Base-by-base conservation (phyloP, 2,797 vertebrate species). In the Periparus ater region DNA sequence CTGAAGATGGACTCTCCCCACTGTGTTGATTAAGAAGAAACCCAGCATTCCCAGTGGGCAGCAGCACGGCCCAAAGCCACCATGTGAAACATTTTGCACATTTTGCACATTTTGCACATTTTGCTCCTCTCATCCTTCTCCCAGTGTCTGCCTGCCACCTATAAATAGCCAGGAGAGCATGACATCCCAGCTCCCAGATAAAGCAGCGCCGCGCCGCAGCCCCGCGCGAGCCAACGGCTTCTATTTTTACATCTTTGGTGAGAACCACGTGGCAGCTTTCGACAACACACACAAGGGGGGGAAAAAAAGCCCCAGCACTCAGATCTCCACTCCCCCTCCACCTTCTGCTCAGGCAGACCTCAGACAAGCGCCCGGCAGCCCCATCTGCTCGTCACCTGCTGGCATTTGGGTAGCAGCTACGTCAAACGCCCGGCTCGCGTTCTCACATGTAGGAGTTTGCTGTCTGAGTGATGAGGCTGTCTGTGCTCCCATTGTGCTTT, bases 171-270 rank as follows among this genome's bases (percentile, higher is more conserved):
- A 2, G 16, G 74, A 88, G 95, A 96, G 91, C 83, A 18, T 84
- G 95, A 97, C 97, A 96, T 90, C 89, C 85, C 73, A 79, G 30
- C 76, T 95, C 85, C 71, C 90, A 90, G 97, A 93, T 92, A 92
- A 93, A 92, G 94, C 26, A 25, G 50, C 29, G 85, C 91, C 7
- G 22, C 58, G 32, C 91, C 78, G 71, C 87, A 71, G 76, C 92
- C 94, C 91, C 14, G 3, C 36, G 1, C 81, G 66, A 97, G 94
- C 96, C 96, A 95, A 82, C 61, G 1, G 92, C 91, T 97, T 97
- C 97, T 98, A 97, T 97, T 97, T 98, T 96, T 97, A 93, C 91
- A 73, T 85, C 91, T 95, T 92, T 95, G 85, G 96, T 94, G 97
- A 97, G 96, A 97, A 83, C 96, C 97, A 92, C 85, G 82, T 96